Conservation (phyloP, 92 coral and sea anemone genomes). For the Palythoa grandis region DNA sequence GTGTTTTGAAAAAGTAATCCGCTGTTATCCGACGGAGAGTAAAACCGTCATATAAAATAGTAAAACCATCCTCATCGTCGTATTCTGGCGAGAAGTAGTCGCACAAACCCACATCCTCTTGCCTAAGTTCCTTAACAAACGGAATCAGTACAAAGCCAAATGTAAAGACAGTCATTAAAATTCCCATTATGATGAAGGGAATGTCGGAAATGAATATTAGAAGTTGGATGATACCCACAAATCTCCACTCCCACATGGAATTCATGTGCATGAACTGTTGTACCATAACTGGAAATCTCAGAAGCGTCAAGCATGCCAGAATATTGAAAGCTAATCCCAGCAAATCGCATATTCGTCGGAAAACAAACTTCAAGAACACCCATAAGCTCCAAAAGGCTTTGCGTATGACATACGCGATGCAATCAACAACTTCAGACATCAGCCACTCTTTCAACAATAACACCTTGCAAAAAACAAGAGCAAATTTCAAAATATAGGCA, state of each 20-base stretch:
- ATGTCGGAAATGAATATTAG: conserved; percentile 82
- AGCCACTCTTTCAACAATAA: not conserved
- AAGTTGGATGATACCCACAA: conserved; percentile 76
- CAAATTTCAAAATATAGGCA: not conserved
- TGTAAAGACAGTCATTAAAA: conserved; percentile 62
- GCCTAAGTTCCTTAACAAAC: conserved; percentile 51
- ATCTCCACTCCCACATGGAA: conserved; percentile 75
- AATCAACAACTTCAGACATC: conserved; percentile 98
- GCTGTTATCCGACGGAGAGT: conserved; percentile 72
- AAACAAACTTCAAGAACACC: conserved; percentile 78
- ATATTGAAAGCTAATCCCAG: conserved; percentile 86
- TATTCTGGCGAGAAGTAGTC: conserved; percentile 46
- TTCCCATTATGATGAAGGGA: conserved; percentile 86
- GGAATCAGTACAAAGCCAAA: conserved; percentile 82
- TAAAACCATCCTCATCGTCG: conserved; percentile 41
- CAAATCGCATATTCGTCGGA: conserved; percentile 78
- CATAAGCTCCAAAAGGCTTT: conserved; percentile 95
- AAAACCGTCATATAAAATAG: conserved; percentile 64
- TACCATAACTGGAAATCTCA: conserved; percentile 88
- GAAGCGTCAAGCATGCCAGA: conserved; percentile 86
- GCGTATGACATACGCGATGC: conserved; percentile 86
- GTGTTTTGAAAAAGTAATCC: conserved; percentile 75
- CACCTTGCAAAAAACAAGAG: not conserved
- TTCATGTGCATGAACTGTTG: conserved; percentile 74
- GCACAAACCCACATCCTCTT: conserved; percentile 50